Conservation (phyloP, 2,888 invertebrate species). For the Alitta virens region DNA sequence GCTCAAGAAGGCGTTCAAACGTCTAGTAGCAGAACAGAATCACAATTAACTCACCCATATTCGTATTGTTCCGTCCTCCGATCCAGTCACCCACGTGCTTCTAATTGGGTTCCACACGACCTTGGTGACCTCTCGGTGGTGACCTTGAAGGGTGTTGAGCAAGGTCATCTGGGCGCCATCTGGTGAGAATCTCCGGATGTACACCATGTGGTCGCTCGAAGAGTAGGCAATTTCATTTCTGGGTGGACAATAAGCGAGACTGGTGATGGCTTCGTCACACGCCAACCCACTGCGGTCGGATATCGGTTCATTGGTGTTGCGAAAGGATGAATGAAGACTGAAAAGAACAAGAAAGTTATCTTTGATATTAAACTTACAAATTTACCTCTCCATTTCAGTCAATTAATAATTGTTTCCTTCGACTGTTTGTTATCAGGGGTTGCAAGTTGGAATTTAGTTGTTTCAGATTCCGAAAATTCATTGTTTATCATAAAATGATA, state of each 20-base stretch:
- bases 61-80: conserved; percentile 54
- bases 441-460: too few species aligned
- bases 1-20: too few species aligned
- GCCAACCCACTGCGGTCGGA: not conserved
- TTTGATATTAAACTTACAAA: not conserved
- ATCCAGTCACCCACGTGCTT: conserved; percentile 54
- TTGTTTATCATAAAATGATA: too few species aligned
- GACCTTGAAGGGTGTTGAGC: conserved; percentile 53
- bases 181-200: conserved; percentile 51
- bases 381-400: not conserved
- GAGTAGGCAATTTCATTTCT: conserved; percentile 55
- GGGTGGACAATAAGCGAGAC: not conserved
- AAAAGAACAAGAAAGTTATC: not conserved
- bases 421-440: too few species aligned
- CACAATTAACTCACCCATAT: conserved; percentile 45
- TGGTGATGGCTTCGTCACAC: not conserved
- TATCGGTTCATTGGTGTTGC: not conserved
- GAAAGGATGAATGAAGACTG: not conserved
- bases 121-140: conserved; percentile 51
- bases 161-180: conserved; percentile 50
- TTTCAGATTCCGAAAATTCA: too few species aligned
- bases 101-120: conserved; percentile 47
- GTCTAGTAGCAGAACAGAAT: too few species aligned
- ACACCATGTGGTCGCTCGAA: conserved; percentile 55
- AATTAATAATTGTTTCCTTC: too few species aligned